phyloP scores from a whole-genome alignment of 2,113 vertebrate genomes.

The Herpetotheres cachinnans region DNA sequence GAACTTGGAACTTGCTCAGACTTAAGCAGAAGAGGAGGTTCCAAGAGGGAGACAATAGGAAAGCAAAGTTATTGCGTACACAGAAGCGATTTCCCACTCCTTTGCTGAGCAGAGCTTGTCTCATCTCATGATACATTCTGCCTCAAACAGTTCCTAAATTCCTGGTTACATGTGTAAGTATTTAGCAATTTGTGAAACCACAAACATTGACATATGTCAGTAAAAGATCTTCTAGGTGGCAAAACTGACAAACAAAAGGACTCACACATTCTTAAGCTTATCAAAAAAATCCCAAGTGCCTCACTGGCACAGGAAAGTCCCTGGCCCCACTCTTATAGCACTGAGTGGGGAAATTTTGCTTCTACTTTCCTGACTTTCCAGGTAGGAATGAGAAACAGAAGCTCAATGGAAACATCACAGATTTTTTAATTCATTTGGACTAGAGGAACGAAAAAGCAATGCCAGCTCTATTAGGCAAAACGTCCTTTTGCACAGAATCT shows the following conservation, averaged over 20 bases:
- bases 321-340: not conserved
- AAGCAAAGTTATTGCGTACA: not conserved
- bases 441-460: not conserved
- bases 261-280: not conserved
- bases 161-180: not conserved
- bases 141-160: not conserved
- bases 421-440: not conserved
- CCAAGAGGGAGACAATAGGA: not conserved
- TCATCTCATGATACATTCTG: not conserved
- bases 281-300: not conserved
- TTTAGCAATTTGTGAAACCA: not conserved
- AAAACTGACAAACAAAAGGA: conserved; percentile 1
- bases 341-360: not conserved
- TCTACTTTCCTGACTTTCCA: not conserved
- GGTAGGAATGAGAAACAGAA: not conserved
- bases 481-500: not conserved
- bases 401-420: not conserved
- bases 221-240: not conserved
- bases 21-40: not conserved
- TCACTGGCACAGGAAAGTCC: not conserved
- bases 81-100: not conserved
- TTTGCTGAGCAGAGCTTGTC: not conserved
- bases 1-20: not conserved
- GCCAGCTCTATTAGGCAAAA: not conserved
- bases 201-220: not conserved